A percentile compares a stretch with the other conserved stretches of the same genome.
Conservation (phyloP, 2,113 vertebrate genomes). For the Regulus satrapa region DNA sequence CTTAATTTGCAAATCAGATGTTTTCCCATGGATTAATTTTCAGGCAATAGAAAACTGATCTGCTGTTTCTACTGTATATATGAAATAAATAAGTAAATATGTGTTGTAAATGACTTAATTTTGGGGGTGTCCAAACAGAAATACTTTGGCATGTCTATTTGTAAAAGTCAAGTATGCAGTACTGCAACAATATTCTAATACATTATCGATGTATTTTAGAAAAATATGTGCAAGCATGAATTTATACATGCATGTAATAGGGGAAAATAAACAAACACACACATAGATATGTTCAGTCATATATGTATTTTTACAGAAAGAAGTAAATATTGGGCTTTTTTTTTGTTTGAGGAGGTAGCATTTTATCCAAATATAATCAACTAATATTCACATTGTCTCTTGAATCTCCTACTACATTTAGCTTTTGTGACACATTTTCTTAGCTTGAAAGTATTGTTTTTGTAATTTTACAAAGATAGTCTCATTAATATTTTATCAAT, state of each 20-base stretch:
- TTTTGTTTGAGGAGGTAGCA: not conserved
- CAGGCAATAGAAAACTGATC: not conserved
- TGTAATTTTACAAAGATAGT: not conserved
- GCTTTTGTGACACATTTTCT: not conserved
- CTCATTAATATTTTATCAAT: too few species aligned
- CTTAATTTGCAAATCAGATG: not conserved
- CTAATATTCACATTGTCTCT: not conserved
- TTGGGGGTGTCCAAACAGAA: not conserved
- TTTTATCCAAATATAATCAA: not conserved
- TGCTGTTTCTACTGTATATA: not conserved
- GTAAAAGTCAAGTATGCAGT: not conserved
- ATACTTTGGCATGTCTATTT: not conserved
- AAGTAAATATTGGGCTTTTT: not conserved
- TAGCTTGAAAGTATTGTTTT: not conserved
- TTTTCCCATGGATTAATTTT: not conserved
- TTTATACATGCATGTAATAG: not conserved
- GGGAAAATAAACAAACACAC: not conserved
- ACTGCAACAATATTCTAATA: not conserved
- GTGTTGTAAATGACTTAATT: not conserved
- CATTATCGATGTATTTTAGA: not conserved
- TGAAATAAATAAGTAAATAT: not conserved
- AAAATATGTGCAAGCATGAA: not conserved
- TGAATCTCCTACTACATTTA: not conserved
- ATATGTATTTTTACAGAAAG: not conserved
- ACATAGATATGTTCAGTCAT: not conserved